These are phyloP conservation scores for Eristalinus aeneus DNA, from an alignment of 2,888 invertebrate genomes.

Conservation along the genomic window DNA sequence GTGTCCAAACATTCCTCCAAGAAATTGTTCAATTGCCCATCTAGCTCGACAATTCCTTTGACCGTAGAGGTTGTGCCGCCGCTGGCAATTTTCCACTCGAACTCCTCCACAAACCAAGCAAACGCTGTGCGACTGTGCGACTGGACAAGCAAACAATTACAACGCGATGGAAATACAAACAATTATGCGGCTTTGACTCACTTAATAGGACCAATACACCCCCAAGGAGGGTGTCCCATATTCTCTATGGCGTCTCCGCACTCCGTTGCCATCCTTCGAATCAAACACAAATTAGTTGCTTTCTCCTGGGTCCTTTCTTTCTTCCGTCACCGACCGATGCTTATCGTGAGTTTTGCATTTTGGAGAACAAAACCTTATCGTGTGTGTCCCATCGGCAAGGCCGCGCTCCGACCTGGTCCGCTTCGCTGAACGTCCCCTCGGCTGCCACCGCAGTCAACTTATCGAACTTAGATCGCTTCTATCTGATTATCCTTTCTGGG, in stretches of 20 bases:
- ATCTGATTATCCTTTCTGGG: conserved; percentile 14
- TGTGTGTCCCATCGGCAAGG: neutral
- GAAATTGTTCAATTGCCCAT: neutral
- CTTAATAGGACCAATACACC: neutral
- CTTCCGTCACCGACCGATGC: neutral
- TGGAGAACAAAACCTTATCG: neutral
- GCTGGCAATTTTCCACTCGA: neutral
- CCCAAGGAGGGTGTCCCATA: neutral
- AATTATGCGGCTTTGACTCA: neutral
- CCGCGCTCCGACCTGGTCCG: neutral
- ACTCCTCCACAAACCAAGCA: neutral
- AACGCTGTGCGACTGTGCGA: neutral
- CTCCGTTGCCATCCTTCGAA: neutral
- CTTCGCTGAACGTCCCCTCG: conserved; percentile 32
- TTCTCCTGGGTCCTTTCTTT: neutral
- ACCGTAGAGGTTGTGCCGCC: neutral
- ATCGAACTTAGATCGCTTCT: conserved; percentile 24
- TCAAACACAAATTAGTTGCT: neutral
- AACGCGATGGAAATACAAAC: neutral
- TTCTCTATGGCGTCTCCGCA: neutral
- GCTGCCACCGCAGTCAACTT: neutral
- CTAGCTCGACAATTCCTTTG: neutral
- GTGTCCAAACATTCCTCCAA: neutral
- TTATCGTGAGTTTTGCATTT: neutral
- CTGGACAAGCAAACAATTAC: neutral